These are phyloP conservation scores for Phenganax marumi DNA, from an alignment of 92 coral and sea anemone species.

Conservation along the genomic window DNA sequence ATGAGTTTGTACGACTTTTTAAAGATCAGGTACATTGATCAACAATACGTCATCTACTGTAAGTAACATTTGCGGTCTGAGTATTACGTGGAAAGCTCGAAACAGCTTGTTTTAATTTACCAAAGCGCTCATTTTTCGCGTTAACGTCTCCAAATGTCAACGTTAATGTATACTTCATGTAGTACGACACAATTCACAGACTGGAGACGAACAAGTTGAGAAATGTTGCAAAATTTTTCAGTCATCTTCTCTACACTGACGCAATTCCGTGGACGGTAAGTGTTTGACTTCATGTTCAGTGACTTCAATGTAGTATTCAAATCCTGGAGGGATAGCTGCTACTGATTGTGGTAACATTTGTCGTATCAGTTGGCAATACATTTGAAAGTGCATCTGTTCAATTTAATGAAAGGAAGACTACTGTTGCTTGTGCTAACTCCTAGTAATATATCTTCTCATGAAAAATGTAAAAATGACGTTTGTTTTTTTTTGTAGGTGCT, in stretches of 20 bases:
- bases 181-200: constrained; percentile 92
- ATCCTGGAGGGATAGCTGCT: no score
- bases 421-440: not conserved
- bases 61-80: no score
- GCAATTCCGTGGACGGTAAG: constrained; percentile 99
- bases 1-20: constrained; percentile 79
- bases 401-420: no score
- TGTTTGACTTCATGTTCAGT: not conserved
- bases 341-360: no score
- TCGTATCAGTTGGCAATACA: no score
- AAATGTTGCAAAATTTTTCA: constrained; percentile 92
- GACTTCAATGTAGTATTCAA: no score
- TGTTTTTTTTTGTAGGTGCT: constrained; percentile 61
- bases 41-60: no score
- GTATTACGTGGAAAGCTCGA: no score
- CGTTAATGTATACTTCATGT: constrained; percentile 23
- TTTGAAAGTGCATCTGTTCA: no score
- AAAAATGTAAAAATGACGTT: not conserved
- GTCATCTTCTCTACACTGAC: constrained; percentile 87
- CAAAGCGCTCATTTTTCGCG: no score
- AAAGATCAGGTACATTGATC: constrained; percentile 64
- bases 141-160: no score
- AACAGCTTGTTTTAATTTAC: no score
- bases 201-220: constrained; percentile 95
- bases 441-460: not conserved